These are phyloP conservation scores for Isaurus tuberculatus DNA, from an alignment of 92 coral and sea anemone species.

Conservation along the genomic window DNA sequence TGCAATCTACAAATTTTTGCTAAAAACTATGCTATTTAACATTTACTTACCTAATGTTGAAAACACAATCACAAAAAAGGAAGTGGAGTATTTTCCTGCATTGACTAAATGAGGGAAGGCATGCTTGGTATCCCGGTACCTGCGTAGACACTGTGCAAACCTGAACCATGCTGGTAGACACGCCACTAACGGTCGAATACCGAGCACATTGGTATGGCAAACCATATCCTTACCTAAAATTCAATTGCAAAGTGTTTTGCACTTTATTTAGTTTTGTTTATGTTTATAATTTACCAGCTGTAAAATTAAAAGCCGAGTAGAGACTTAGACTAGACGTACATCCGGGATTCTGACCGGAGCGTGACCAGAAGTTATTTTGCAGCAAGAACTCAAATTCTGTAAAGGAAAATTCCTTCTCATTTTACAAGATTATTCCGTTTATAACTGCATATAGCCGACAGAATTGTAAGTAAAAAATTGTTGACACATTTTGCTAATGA, in stretches of 20 bases:
- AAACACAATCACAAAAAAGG: slow-evolving; percentile 90
- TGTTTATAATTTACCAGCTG: too few relatives aligned
- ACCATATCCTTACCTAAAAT: slow-evolving; percentile 65
- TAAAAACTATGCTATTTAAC: background rate
- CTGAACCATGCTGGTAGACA: slow-evolving; percentile 99
- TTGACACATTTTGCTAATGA: too few relatives aligned
- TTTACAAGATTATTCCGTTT: too few relatives aligned
- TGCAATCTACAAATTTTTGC: background rate
- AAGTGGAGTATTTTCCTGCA: slow-evolving; percentile 97
- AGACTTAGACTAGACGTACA: too few relatives aligned
- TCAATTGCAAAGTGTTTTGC: background rate
- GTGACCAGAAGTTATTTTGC: too few relatives aligned
- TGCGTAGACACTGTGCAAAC: slow-evolving; percentile 96
- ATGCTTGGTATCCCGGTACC: slow-evolving; percentile 92
- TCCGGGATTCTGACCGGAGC: too few relatives aligned
- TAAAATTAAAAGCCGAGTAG: too few relatives aligned
- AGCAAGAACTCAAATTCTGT: too few relatives aligned
- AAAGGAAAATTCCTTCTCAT: too few relatives aligned
- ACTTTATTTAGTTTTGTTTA: too few relatives aligned
- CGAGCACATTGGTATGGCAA: slow-evolving; percentile 86
- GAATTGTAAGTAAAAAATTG: too few relatives aligned
- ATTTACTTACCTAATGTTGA: slow-evolving; percentile 79
- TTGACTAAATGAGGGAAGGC: slow-evolving; percentile 96
- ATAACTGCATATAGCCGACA: too few relatives aligned
- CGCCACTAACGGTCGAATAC: slow-evolving; percentile 90